These are phyloP conservation scores for Sebastes vulpes DNA, from an alignment of 2,797 vertebrate genomes.

Conservation along the genomic window DNA sequence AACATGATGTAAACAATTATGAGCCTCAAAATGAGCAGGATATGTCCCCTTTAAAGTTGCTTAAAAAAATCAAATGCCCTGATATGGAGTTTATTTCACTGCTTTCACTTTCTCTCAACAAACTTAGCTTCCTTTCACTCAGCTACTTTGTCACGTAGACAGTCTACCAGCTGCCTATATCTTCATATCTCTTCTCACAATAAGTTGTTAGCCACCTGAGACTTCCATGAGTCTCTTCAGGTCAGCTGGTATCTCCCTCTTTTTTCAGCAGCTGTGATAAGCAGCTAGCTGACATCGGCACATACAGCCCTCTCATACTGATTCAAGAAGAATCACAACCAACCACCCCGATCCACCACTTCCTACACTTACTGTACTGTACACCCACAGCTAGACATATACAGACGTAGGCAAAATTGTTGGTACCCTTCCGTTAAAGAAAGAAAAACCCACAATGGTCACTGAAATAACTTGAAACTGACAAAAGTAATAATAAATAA, in stretches of 20 bases:
- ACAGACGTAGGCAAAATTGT: no score
- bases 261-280: not conserved
- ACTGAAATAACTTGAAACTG: no score
- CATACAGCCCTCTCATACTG: not conserved
- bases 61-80: not conserved
- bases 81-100: not conserved
- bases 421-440: no score
- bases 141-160: not conserved
- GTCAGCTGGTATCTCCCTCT: not conserved
- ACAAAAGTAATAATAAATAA: no score
- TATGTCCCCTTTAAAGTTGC: no score
- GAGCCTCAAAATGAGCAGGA: no score
- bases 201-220: not conserved
- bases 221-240: not conserved
- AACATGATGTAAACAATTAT: no score
- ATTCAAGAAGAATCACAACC: conserved; percentile 5
- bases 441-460: no score
- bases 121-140: not conserved
- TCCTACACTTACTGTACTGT: not conserved
- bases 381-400: conserved; percentile 6
- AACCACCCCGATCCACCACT: not conserved
- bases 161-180: not conserved
- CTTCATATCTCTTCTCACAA: not conserved
- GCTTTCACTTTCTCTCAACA: not conserved
- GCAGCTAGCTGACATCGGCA: not conserved